Base-by-base conservation (phyloP, 2,797 vertebrate species). In the Coluber constrictor region DNA sequence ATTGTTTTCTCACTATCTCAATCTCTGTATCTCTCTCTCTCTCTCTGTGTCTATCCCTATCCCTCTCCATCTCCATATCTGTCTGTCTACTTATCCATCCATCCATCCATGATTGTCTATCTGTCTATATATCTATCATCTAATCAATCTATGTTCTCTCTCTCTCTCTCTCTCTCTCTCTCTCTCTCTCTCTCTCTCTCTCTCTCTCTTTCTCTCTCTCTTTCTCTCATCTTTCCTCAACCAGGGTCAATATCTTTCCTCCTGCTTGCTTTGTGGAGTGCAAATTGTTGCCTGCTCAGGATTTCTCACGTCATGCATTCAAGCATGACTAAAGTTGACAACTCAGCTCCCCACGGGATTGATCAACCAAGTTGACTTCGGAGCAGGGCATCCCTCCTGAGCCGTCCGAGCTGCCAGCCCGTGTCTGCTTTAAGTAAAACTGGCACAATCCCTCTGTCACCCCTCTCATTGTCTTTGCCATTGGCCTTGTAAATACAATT, bases 401-500 rank as follows among this genome's bases (percentile, higher is more conserved):
- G 15, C 51, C 12, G 5, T 0, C 11, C 9, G 8, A 9, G 29
- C 51, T 55, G 89, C 74, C 37, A 25, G 47, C 89, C 89, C 10
- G 0, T 8, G 47, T n/a, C 47, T 55, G 4, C 47, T 74, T 90
- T 32, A 32, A 23, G 29, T 13, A 25, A 37, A 90, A 23, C 27
- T 60, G 37, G 15, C 37, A 88, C 89, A 86, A 57, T 47, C 8
- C 15, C 3, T 88, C 87, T 61, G 6, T 59, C 20, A 51, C 8
- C 57, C n/a, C 29, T 0, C 79, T 90, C 56, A 29, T 63, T 74
- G 63, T 0, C 25, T 27, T 27, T 66, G 92, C 57, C n/a, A 90
- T 90, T 94, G 13, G 87, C 54, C 94, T 94, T 94, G 87, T 90
- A 92, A 95, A 96, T 94, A 86, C 96, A 95, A 93, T 83, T 23